Evolutionary conservation across 2,797 vertebrate species (phyloP).

Genomic region (Cyprinella venusta): DNA sequence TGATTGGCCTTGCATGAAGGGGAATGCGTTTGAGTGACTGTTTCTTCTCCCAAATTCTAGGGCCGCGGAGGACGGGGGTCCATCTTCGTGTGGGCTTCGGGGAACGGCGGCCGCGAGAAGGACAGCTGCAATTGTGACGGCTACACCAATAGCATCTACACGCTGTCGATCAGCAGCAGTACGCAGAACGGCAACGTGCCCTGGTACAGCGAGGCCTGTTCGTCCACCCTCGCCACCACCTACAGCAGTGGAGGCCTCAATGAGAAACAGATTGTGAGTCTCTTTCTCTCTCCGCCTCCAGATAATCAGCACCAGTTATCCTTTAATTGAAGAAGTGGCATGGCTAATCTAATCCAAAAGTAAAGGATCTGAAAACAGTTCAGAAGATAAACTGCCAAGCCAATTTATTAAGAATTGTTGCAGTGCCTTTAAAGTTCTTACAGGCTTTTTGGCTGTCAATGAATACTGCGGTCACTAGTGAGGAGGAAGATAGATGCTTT

Average conservation of each 20-base stretch:
- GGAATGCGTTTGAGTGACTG: background rate
- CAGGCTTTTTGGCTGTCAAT: conserved; percentile 10
- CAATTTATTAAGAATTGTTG: conserved; percentile 25
- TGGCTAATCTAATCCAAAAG: conserved; percentile 34
- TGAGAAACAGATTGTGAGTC: conserved; percentile 91
- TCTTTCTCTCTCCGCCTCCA: background rate
- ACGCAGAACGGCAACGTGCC: conserved; percentile 87
- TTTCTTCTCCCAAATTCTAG: conserved; percentile 67
- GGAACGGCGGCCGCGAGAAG: conserved; percentile 86
- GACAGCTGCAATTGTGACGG: conserved; percentile 93
- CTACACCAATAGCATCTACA: conserved; percentile 94
- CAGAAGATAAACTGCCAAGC: conserved; percentile 14
- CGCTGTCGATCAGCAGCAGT: conserved; percentile 89
- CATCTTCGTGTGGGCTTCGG: conserved; percentile 88
- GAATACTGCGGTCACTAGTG: conserved; percentile 1
- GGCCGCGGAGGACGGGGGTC: conserved; percentile 84
- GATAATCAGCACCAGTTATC: conserved; percentile 33
- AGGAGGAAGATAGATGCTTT: conserved; percentile 24
- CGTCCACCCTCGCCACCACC: conserved; percentile 89
- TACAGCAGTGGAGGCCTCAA: conserved; percentile 90
- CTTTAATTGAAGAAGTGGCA: conserved; percentile 38
- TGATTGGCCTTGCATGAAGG: background rate
- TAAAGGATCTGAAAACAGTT: conserved; percentile 6
- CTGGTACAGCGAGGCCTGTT: conserved; percentile 93
- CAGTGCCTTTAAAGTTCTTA: background rate